Conservation (phyloP, 2,888 invertebrate genomes). For the Callimorpha dominula region DNA sequence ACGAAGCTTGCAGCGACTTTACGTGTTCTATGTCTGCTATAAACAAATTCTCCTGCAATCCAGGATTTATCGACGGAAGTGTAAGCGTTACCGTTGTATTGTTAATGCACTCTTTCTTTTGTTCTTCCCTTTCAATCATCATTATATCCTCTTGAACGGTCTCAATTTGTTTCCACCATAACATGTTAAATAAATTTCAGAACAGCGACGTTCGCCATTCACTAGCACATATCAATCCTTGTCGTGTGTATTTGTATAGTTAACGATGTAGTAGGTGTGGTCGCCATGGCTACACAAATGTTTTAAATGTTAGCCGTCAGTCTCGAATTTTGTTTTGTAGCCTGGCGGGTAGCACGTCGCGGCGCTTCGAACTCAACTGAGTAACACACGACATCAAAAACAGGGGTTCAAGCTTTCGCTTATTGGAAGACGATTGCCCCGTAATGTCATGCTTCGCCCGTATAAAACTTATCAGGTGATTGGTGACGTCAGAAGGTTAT, state of each 20-base stretch:
- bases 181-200: conserved; percentile 69
- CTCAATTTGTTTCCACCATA: conserved; percentile 85
- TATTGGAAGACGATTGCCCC: conserved; percentile 73
- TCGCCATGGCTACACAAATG: conserved; percentile 77
- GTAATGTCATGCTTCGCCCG: conserved; percentile 72
- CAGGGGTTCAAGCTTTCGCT: conserved; percentile 68
- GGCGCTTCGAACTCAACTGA: conserved; percentile 74
- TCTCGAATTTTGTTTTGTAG: conserved; percentile 55
- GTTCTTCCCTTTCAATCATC: conserved; percentile 79
- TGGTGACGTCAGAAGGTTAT: conserved; percentile 74
- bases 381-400: conserved; percentile 66
- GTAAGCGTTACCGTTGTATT: conserved; percentile 75
- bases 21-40: conserved; percentile 85
- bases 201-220: conserved; percentile 56
- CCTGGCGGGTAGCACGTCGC: conserved; percentile 74
- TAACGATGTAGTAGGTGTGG: conserved; percentile 56
- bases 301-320: conserved; percentile 57
- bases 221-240: conserved; percentile 59
- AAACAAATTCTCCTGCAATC: conserved; percentile 76
- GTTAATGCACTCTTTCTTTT: conserved; percentile 69
- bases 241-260: conserved; percentile 59
- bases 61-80: conserved; percentile 73
- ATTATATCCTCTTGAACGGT: conserved; percentile 72
- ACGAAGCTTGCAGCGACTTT: conserved; percentile 88
- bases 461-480: conserved; percentile 74